Conservation (phyloP, 1,140 invertebrate genomes). For the Metopolophium dirhodum region DNA sequence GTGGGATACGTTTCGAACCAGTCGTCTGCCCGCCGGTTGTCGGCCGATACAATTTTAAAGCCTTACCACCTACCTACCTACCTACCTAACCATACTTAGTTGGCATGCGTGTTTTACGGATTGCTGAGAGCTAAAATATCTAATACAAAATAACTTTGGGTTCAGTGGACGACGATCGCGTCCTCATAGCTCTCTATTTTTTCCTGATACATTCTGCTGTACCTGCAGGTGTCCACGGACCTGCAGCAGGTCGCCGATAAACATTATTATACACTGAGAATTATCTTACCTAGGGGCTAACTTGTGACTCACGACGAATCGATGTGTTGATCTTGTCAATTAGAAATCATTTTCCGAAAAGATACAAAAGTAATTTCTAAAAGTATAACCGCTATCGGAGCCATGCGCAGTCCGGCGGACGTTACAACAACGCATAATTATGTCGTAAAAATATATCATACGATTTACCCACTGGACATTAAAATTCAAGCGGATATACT, state of each 20-base stretch:
- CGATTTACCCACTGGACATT: background rate
- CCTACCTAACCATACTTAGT: background rate
- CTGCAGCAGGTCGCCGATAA: background rate
- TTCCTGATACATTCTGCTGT: background rate
- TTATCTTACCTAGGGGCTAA: background rate
- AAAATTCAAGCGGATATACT: background rate
- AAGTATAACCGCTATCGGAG: background rate
- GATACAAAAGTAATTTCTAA: background rate
- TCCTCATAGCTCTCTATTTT: slow-evolving; percentile 2
- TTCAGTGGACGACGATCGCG: slow-evolving; percentile 12
- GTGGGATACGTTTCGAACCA: background rate
- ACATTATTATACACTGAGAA: background rate
- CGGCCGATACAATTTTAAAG: background rate
- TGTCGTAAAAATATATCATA: background rate
- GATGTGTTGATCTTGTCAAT: background rate
- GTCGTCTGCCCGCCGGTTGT: slow-evolving; percentile 26
- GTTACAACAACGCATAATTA: background rate
- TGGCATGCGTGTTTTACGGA: background rate
- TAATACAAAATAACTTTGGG: slow-evolving; percentile 17
- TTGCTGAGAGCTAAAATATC: background rate
- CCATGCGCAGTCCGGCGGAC: background rate
- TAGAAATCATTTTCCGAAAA: background rate
- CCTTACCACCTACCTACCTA: background rate
- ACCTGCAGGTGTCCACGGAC: background rate
- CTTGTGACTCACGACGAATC: background rate